Evolutionary conservation across 2,113 vertebrate species (phyloP), one percentile per base, ranked within the genome.

Genomic region (Serilophus lunatus): DNA sequence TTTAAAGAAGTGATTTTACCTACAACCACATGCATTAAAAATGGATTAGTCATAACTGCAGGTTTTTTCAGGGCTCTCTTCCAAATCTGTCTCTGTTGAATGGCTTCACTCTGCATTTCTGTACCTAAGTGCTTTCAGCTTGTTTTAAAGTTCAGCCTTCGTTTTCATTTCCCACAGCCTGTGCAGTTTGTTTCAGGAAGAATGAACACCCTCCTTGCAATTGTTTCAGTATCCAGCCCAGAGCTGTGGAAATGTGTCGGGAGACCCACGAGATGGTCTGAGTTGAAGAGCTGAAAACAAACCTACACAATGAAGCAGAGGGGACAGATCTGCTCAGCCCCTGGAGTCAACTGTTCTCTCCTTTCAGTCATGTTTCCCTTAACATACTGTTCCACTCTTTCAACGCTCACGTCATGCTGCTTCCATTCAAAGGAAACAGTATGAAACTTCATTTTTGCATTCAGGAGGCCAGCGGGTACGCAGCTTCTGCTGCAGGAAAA

Each of bases 401-500:
- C 63, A 79, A 86, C 36, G 6, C 88, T 81, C 80, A 53, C 6
- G 0, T 86, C 95, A 81, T 82, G 95, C 92, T 96, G 94, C 60
- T 95, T 82, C 92, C 93, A 94, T 95, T 96, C 90, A 94, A 86
- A 68, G n/a, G n/a, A 90, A 93, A 84, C 93, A 90, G 94, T 64
- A 40, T 38, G 80, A 93, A 92, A 75, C 82, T 86, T 88, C 86
- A 53, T 35, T 95, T 94, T 35, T 90, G n/a, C 49, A 95, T 92
- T 94, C 61, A 70, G 69, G 56, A 83, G 69, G 68, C 25, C 88
- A 96, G 94, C 11, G 3, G 88, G 85, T 78, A 81, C 85, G 61
- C 87, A 29, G 82, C 72, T 91, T 74, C 81, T 89, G 78, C 68
- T 59, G 42, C 47, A 83, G 36, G 36, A 84, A 70, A 87, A 91